phyloP scores from a whole-genome alignment of 2,797 vertebrate genomes.

The Scomberomorus guttatus region DNA sequence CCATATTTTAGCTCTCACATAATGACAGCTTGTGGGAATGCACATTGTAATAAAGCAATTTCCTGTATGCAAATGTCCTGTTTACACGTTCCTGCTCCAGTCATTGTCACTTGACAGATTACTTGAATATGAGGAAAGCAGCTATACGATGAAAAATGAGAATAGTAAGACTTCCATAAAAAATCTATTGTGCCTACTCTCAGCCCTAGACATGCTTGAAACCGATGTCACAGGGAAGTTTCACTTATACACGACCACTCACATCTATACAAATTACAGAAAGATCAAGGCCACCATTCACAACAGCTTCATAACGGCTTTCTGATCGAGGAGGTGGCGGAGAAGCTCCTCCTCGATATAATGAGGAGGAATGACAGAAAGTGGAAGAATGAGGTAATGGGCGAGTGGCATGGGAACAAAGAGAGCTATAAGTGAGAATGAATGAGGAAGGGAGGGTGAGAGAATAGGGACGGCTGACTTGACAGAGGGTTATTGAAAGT shows the following conservation, averaged over 20 bases:
- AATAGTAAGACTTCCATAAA: conserved; percentile 72
- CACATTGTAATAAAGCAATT: conserved; percentile 85
- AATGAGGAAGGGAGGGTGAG: conserved; percentile 39
- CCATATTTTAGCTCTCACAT: conserved; percentile 66
- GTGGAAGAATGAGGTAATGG: conserved; percentile 54
- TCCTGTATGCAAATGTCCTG: conserved; percentile 85
- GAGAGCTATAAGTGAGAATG: conserved; percentile 57
- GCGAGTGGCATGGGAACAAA: conserved; percentile 42
- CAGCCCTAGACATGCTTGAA: conserved; percentile 57
- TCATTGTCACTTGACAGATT: conserved; percentile 83
- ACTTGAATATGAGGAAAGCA: conserved; percentile 72
- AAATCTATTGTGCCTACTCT: conserved; percentile 63
- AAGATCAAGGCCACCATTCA: conserved; percentile 61
- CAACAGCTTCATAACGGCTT: conserved; percentile 35
- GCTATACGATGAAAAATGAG: conserved; percentile 79
- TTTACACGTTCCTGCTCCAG: conserved; percentile 80
- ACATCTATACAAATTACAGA: conserved; percentile 51
- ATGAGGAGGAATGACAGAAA: conserved; percentile 55
- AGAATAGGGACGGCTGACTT: conserved; percentile 30
- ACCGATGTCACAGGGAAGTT: conserved; percentile 62
- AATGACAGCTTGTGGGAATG: conserved; percentile 80
- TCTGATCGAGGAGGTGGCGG: conserved; percentile 47
- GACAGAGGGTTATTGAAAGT: conserved; percentile 57
- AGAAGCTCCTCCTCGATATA: conserved; percentile 51
- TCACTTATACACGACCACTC: conserved; percentile 42